These are phyloP conservation scores for Coregonus ussuriensis DNA, from an alignment of 2,797 vertebrate species.

Conservation along the genomic window DNA sequence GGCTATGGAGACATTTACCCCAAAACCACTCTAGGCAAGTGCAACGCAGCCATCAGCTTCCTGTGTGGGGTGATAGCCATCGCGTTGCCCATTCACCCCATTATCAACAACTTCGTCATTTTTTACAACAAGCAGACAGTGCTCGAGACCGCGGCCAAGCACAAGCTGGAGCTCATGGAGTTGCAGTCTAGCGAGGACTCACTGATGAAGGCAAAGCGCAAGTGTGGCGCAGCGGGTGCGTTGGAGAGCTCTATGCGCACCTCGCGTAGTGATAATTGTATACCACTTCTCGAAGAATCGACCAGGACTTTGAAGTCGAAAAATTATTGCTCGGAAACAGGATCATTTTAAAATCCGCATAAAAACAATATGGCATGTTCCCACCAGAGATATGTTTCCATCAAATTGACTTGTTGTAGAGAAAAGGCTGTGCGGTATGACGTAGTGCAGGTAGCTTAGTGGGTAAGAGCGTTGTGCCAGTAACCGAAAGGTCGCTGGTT, in stretches of 20 bases:
- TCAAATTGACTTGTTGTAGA: no score
- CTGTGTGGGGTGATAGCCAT: conserved; percentile 96
- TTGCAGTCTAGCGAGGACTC: conserved; percentile 76
- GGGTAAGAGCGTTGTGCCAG: no score
- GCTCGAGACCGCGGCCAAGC: conserved; percentile 92
- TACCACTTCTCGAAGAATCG: conserved; percentile 77
- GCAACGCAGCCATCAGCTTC: conserved; percentile 96
- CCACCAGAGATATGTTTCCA: no score
- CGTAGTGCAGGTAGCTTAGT: no score
- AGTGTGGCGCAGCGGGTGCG: conserved; percentile 23
- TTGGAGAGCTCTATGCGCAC: conserved; percentile 45
- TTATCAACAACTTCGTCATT: conserved; percentile 97
- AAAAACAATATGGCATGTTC: no score
- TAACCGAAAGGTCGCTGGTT: no score
- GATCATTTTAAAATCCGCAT: not conserved
- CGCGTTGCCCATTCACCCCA: conserved; percentile 94
- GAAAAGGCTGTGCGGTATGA: no score
- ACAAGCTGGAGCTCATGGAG: conserved; percentile 94
- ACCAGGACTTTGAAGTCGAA: conserved; percentile 54
- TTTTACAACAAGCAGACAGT: conserved; percentile 96
- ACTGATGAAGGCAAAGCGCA: conserved; percentile 54
- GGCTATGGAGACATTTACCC: conserved; percentile 98
- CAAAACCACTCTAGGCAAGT: conserved; percentile 93
- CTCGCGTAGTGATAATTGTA: conserved; percentile 82
- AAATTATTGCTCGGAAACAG: not conserved